Conservation (phyloP, 2,797 vertebrate genomes). For the Halcyon leucocephala region DNA sequence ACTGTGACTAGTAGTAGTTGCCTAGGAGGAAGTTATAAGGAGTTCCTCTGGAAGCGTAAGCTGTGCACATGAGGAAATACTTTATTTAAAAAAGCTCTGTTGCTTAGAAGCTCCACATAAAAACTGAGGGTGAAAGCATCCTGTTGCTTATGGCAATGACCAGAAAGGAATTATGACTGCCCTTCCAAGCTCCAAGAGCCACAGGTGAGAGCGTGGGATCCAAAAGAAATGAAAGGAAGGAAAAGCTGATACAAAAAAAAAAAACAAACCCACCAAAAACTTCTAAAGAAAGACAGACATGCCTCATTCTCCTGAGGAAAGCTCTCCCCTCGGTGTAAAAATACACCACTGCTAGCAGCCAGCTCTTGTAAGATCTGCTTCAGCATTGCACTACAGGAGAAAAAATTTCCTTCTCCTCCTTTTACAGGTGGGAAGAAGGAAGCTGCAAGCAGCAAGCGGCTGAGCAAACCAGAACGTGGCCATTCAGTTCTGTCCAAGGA, state of each 20-base stretch:
- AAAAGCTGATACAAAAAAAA: background rate
- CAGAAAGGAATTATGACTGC: background rate
- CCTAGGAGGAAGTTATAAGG: slow-evolving; percentile 4
- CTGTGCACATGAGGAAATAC: background rate
- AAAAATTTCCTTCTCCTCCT: background rate
- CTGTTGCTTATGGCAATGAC: background rate
- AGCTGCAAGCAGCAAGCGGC: background rate
- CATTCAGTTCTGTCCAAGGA: rapidly evolving
- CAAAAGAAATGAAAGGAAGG: background rate
- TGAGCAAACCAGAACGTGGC: background rate
- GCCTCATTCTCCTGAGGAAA: background rate
- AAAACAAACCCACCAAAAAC: background rate
- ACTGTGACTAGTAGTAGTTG: background rate
- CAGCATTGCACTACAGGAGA: background rate
- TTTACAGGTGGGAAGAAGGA: background rate
- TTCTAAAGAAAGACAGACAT: background rate
- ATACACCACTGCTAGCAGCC: rapidly evolving
- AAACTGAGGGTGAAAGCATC: background rate
- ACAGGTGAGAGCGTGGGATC: background rate
- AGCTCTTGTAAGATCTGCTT: background rate
- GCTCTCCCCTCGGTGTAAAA: background rate
- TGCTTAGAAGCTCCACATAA: background rate
- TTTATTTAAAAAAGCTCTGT: background rate
- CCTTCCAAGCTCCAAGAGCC: background rate
- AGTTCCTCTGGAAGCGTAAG: background rate